Evolutionary conservation across 2,797 vertebrate genomes (phyloP).

Genomic region (Mareca penelope): DNA sequence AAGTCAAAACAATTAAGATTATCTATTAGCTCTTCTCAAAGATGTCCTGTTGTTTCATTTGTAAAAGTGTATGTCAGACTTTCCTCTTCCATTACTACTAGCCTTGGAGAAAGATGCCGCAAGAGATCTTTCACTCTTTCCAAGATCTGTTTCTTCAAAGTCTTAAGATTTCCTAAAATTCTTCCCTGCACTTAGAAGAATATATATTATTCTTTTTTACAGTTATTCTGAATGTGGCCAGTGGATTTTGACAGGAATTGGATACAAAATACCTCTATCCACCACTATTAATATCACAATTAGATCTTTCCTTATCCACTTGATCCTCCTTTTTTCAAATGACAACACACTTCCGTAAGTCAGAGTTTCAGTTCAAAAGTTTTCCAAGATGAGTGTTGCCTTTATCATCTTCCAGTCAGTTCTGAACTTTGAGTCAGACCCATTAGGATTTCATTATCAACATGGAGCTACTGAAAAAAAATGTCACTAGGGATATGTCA

Average conservation of each 20-base stretch:
- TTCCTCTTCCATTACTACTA: constrained; percentile 38
- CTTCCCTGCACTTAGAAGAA: neutral
- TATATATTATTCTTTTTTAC: neutral
- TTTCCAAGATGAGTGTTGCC: neutral
- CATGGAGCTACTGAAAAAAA: neutral
- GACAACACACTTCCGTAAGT: neutral
- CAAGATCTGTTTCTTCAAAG: neutral
- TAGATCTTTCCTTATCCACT: neutral
- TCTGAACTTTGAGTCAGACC: constrained; percentile 32
- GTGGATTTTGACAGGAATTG: neutral
- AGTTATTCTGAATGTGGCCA: neutral
- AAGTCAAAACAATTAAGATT: constrained; percentile 4
- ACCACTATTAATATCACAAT: neutral
- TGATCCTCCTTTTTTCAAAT: neutral
- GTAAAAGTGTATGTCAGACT: neutral
- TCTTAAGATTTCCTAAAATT: neutral
- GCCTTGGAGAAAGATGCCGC: neutral
- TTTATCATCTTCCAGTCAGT: neutral
- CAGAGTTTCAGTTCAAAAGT: neutral
- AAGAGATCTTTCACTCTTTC: constrained; percentile 30
- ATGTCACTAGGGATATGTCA: neutral
- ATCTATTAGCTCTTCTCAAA: constrained; percentile 17
- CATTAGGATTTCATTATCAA: neutral
- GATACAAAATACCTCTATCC: neutral
- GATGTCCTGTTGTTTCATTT: constrained; percentile 20